phyloP scores from a whole-genome alignment of 2,797 vertebrate genomes.

The Salarias fasciatus region DNA sequence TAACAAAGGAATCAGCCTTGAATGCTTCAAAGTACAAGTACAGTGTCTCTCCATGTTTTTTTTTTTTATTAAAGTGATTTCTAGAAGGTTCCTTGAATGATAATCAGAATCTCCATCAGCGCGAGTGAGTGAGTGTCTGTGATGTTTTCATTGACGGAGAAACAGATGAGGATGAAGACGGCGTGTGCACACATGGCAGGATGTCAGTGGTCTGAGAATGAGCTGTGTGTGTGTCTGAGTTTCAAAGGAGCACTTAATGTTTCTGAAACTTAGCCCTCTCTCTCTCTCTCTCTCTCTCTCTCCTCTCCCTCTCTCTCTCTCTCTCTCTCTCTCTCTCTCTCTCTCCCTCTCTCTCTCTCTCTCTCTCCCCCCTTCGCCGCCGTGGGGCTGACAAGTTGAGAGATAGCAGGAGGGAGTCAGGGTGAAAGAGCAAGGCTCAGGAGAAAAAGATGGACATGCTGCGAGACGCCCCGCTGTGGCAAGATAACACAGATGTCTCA shows the following conservation, averaged over 20 bases:
- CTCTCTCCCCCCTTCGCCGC: slow-evolving; percentile 10
- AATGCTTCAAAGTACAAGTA: slow-evolving; percentile 58
- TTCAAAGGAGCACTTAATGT: no score
- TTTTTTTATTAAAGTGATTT: slow-evolving; percentile 14
- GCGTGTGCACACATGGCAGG: slow-evolving; percentile 60
- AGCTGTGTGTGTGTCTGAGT: no score
- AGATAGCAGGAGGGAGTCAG: slow-evolving; percentile 8
- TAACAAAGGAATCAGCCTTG: slow-evolving; percentile 46
- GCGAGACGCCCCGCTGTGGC: slow-evolving; percentile 49
- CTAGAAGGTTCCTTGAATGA: slow-evolving; percentile 38
- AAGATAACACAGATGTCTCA: slow-evolving; percentile 55
- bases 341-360: slow-evolving; percentile 35
- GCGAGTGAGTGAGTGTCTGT: slow-evolving; percentile 15
- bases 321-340: neutral
- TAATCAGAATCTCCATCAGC: slow-evolving; percentile 35
- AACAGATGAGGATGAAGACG: slow-evolving; percentile 45
- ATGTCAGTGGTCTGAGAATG: slow-evolving; percentile 57
- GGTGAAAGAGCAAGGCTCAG: slow-evolving; percentile 35
- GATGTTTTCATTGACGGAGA: slow-evolving; percentile 48
- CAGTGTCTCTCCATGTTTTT: slow-evolving; percentile 4
- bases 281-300: no score
- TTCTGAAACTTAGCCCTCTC: no score
- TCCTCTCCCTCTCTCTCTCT: no score
- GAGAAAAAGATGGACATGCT: slow-evolving; percentile 40
- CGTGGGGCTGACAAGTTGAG: slow-evolving; percentile 19